Base-by-base conservation (phyloP, 2,797 vertebrate species). In the Cetoscarus ocellatus region DNA sequence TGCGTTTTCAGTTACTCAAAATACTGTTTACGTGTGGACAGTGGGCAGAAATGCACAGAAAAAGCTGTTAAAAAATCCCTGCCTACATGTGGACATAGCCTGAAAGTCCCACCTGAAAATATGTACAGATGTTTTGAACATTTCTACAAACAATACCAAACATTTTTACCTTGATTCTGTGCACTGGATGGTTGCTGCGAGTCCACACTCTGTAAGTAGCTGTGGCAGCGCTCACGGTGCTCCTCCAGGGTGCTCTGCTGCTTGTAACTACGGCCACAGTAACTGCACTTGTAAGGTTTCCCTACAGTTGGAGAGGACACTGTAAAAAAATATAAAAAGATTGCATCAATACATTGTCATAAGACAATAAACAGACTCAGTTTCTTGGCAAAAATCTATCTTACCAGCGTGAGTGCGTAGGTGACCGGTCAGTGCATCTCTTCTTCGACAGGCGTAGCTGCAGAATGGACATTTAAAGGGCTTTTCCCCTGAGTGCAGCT, bases 391-490 rank as follows among this genome's bases (percentile, higher is more conserved):
- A 62, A 5, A 73, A 68, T 69, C 18, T 48, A 8, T 75, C 94
- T 90, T 92, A 98, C 97, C 97, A 9, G 97, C 96, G 88, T 99
- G 97, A 14, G 97, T 99, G 59, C 97, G 96, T 83, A 99, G 96
- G 92, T 99, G 97, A 69, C 98, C 98, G 0, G 96, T 97, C 53
- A 99, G 96, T 0, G 97, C 97, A 5, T 99, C 97, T 51, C 97
- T 88, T 77, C 97, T 93, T 73, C 97, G 96, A 76, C 97, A 99
- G 86, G 97, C 97, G 1, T 99, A 99, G 94, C 96, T 98, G 90
- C 97, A 99, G 91, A 98, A 98, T 78, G 97, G 97, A 73, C 97
- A 99, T 88, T 99, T 99, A 94, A 99, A 99, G 84, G 97, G 97
- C 88, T 99, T 99, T 94, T 99, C 97, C 6, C 97, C 97, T 0